Evolutionary conservation across 2,888 invertebrate species (phyloP).

Genomic region (Andrena fulva): DNA sequence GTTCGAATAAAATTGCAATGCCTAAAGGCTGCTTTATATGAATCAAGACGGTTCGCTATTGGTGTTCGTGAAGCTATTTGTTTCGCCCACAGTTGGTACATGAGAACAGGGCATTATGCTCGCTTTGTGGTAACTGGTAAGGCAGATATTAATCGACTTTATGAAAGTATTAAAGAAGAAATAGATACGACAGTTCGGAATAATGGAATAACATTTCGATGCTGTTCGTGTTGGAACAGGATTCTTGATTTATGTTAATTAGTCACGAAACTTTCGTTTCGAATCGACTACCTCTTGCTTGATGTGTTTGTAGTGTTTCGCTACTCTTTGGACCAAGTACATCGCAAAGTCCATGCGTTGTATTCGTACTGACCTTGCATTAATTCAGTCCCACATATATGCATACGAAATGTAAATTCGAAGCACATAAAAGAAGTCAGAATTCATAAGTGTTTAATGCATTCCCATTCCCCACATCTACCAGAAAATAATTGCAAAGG

Average conservation of each 20-base stretch:
- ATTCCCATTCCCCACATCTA: neutral
- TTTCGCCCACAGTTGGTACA: neutral
- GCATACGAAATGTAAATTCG: constrained; percentile 23
- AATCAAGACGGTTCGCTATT: neutral
- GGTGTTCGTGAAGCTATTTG: neutral
- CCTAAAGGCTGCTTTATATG: too few relatives aligned
- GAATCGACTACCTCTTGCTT: neutral
- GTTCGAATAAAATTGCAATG: too few relatives aligned
- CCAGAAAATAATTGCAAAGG: neutral
- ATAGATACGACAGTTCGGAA: neutral
- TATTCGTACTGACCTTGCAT: constrained; percentile 9
- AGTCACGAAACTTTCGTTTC: neutral
- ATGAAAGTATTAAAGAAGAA: neutral
- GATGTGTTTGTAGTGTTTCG: neutral
- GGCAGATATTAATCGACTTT: neutral
- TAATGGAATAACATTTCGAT: neutral
- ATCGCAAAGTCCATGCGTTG: neutral
- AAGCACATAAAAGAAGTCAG: neutral
- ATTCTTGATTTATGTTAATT: neutral
- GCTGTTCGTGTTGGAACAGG: neutral
- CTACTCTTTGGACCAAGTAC: neutral
- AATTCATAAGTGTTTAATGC: neutral
- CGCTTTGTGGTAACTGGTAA: too few relatives aligned
- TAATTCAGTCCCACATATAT: constrained; percentile 8
- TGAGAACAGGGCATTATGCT: neutral